phyloP scores from a whole-genome alignment of 2,113 vertebrate genomes.

The Poeciliopsis prolifica region DNA sequence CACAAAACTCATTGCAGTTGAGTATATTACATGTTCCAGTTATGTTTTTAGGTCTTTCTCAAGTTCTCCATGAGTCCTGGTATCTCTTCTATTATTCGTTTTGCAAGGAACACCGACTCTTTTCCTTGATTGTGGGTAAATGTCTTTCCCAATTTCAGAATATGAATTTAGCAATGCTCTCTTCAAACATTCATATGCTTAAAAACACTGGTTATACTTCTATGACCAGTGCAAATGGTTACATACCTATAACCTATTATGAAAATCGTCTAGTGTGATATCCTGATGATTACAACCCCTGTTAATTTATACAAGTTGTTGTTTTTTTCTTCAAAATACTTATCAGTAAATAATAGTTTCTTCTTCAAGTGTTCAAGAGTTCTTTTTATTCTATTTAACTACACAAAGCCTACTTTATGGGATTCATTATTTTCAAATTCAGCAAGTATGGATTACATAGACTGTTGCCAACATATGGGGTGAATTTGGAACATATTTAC shows the following conservation, averaged over 20 bases:
- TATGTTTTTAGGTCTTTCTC: not conserved
- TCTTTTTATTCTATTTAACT: not conserved
- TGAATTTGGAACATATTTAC: not conserved
- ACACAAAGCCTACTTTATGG: not conserved
- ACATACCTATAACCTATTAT: no score
- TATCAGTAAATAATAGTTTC: no score
- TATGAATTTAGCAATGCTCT: not conserved
- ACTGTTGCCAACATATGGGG: not conserved
- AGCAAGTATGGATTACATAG: not conserved
- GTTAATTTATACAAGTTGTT: not conserved
- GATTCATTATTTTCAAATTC: not conserved
- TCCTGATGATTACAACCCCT: not conserved
- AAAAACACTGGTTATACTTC: no score
- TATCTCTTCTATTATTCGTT: not conserved
- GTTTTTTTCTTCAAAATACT: not conserved
- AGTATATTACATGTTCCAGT: not conserved
- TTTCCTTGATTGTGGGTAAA: not conserved
- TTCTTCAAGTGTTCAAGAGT: not conserved
- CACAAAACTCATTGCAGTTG: not conserved
- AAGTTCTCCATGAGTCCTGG: not conserved
- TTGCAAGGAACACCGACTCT: no score
- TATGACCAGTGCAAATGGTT: no score
- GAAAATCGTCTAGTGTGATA: no score
- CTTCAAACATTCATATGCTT: not conserved
- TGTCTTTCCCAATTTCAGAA: not conserved